These are phyloP conservation scores for Ramphastos sulfuratus DNA, from an alignment of 2,113 vertebrate species.

Conservation along the genomic window DNA sequence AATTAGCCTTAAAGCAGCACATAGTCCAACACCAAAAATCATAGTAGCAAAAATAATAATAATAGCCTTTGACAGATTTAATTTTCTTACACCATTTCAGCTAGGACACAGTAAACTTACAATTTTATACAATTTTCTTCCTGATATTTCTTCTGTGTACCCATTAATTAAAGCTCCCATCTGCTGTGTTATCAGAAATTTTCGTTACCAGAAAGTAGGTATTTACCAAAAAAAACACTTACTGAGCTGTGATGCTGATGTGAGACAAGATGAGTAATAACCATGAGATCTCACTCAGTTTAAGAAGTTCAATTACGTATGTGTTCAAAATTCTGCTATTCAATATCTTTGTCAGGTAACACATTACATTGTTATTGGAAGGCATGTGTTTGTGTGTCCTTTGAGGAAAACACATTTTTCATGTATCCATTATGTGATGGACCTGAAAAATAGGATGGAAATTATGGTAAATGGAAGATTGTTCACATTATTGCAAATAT, in stretches of 20 bases:
- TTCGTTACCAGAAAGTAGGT: too few relatives aligned
- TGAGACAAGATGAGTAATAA: neutral
- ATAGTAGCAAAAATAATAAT: neutral
- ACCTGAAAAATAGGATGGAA: slow-evolving; percentile 37
- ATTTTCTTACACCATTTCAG: neutral
- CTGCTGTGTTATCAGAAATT: neutral
- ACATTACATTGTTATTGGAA: neutral
- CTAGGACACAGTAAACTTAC: neutral
- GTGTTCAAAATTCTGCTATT: neutral
- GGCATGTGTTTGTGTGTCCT: neutral
- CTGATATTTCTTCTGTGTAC: neutral
- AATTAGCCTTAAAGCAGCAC: too few relatives aligned
- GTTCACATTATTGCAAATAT: slow-evolving; percentile 16
- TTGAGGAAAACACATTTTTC: neutral
- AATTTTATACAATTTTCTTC: neutral
- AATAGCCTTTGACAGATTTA: neutral
- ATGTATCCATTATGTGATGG: neutral
- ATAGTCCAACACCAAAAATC: neutral
- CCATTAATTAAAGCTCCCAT: neutral
- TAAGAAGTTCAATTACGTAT: neutral
- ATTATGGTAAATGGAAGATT: neutral
- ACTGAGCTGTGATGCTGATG: neutral
- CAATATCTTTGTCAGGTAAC: neutral
- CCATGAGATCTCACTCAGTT: neutral
- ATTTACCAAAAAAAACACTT: neutral